Percentiles rank a stretch among this genome's conserved stretches.
phyloP scores from a whole-genome alignment of 2,888 invertebrate genomes.

The Drosophila greeni region DNA sequence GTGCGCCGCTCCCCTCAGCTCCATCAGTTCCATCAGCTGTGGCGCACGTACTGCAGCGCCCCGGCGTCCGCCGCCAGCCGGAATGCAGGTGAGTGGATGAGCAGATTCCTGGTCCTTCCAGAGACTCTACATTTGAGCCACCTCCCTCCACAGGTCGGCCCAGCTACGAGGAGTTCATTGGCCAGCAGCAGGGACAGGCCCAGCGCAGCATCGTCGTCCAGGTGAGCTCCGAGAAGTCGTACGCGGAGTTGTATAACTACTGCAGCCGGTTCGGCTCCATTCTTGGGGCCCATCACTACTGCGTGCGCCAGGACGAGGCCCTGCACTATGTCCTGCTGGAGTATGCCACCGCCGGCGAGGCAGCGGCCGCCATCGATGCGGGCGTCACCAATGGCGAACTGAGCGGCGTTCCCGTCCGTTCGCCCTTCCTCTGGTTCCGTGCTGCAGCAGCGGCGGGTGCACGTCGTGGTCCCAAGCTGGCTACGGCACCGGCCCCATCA shows the following conservation, averaged over 20 bases:
- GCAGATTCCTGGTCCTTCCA: neutral
- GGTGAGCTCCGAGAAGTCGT: constrained; percentile 86
- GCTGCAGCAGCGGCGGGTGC: constrained; percentile 75
- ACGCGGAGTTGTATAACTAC: constrained; percentile 84
- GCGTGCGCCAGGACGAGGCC: constrained; percentile 78
- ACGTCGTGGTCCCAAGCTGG: constrained; percentile 50
- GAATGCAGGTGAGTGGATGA: constrained; percentile 19
- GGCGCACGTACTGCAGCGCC: constrained; percentile 51
- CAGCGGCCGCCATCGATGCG: constrained; percentile 81
- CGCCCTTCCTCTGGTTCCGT: constrained; percentile 87
- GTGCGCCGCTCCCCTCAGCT: constrained; percentile 53
- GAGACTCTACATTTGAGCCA: too few species aligned
- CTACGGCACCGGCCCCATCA: constrained; percentile 5
- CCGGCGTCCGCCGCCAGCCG: constrained; percentile 19
- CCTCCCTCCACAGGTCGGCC: constrained; percentile 41
- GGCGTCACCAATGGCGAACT: constrained; percentile 82
- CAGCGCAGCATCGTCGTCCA: constrained; percentile 86
- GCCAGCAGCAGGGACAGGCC: constrained; percentile 83
- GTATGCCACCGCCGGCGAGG: constrained; percentile 81
- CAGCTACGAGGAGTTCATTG: constrained; percentile 81
- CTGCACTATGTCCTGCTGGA: constrained; percentile 89
- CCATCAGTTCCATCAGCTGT: constrained; percentile 41
- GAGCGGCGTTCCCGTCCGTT: constrained; percentile 83
- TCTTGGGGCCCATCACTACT: constrained; percentile 83
- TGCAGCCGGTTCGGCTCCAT: constrained; percentile 85